A percentile compares a stretch with the other conserved stretches of the same genome.
Conservation (phyloP, 53 echinoderm and acorn worm genomes). For the Temnopleurus reevesii region DNA sequence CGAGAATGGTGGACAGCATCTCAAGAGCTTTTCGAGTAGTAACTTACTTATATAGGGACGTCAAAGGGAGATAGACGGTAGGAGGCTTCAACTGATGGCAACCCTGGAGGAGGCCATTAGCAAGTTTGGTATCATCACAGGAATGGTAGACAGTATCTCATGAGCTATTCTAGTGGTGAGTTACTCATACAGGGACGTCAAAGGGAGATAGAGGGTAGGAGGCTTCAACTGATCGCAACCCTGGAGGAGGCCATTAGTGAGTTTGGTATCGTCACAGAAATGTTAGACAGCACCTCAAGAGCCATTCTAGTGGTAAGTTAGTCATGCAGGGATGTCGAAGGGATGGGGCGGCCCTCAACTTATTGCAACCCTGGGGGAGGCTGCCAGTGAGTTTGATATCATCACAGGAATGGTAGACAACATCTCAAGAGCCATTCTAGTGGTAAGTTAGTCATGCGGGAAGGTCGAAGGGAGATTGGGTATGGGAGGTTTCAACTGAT, state of each 20-base stretch:
- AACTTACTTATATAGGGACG: slow-evolving; percentile 28
- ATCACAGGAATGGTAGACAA: slow-evolving; percentile 87
- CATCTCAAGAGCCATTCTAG: slow-evolving; percentile 81
- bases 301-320: too few relatives aligned
- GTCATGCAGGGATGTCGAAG: too few relatives aligned
- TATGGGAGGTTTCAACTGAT: too few relatives aligned
- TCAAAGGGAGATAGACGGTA: neutral
- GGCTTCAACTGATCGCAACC: too few relatives aligned
- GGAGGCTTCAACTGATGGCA: slow-evolving; percentile 72
- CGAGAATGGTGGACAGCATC: slow-evolving; percentile 93
- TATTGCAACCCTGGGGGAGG: slow-evolving; percentile 81
- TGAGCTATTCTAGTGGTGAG: slow-evolving; percentile 82
- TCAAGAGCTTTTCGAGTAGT: slow-evolving; percentile 84
- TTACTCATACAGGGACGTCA: neutral
- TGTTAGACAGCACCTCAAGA: too few relatives aligned
- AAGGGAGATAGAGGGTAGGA: neutral
- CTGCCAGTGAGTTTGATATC: slow-evolving; percentile 90
- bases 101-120: slow-evolving; percentile 88
- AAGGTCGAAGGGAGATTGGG: too few relatives aligned
- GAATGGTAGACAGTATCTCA: slow-evolving; percentile 89
- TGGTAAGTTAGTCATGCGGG: slow-evolving; percentile 46
- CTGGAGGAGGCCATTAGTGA: too few relatives aligned
- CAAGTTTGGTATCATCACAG: slow-evolving; percentile 90
- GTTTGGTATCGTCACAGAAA: too few relatives aligned
- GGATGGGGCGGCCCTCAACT: too few relatives aligned